Conservation (phyloP, 2,888 invertebrate species). For the Oligia fasciuncula region DNA sequence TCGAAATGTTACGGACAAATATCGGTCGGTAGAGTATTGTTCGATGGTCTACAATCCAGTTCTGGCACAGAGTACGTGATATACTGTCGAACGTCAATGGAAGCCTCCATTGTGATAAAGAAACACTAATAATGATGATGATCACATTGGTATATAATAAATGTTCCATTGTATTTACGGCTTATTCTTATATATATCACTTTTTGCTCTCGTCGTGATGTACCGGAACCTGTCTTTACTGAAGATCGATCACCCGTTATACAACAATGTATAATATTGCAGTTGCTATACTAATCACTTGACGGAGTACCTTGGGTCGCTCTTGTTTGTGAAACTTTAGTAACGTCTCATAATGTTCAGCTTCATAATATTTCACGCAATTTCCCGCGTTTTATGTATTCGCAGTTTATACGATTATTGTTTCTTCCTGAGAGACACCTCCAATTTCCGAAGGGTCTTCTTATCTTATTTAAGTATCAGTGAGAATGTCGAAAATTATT, state of each 20-base stretch:
- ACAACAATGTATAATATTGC: slow-evolving; percentile 28
- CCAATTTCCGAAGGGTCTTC: slow-evolving; percentile 38
- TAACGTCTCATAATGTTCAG: slow-evolving; percentile 60
- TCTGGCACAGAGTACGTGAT: slow-evolving; percentile 51
- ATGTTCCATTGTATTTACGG: slow-evolving; percentile 67
- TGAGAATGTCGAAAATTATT: slow-evolving; percentile 58
- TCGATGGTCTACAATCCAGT: slow-evolving; percentile 46
- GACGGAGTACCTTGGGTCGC: slow-evolving; percentile 19
- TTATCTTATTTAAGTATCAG: slow-evolving; percentile 52
- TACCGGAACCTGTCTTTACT: slow-evolving; percentile 62
- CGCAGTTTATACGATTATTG: slow-evolving; percentile 51
- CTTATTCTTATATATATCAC: slow-evolving; percentile 49
- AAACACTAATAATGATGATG: slow-evolving; percentile 48
- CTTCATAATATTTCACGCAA: slow-evolving; percentile 59
- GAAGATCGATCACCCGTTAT: slow-evolving; percentile 54
- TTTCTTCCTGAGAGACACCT: slow-evolving; percentile 31
- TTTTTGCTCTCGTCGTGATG: slow-evolving; percentile 60
- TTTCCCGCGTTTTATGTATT: slow-evolving; percentile 59
- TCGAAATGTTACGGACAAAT: slow-evolving; percentile 32
- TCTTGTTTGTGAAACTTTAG: slow-evolving; percentile 53
- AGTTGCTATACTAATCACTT: slow-evolving; percentile 45
- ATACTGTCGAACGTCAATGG: slow-evolving; percentile 50
- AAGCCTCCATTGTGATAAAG: slow-evolving; percentile 44
- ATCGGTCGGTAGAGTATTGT: slow-evolving; percentile 49
- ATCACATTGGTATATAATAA: slow-evolving; percentile 59